These are phyloP conservation scores for Lasius fuliginosus DNA, from an alignment of 2,888 invertebrate genomes.

Conservation along the genomic window DNA sequence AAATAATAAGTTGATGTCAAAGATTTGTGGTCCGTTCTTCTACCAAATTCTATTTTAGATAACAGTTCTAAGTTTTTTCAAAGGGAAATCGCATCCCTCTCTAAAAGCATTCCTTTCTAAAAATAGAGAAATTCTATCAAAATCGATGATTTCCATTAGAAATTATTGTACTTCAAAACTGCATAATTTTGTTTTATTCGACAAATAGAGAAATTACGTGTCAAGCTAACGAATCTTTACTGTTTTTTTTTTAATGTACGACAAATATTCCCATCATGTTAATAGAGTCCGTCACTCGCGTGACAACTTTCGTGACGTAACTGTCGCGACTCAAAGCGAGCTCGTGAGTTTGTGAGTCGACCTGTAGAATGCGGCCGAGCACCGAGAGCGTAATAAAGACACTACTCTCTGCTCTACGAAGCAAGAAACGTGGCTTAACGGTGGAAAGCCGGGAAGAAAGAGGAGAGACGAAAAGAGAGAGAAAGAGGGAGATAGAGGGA, in stretches of 20 bases:
- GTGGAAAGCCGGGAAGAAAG: conserved; percentile 60
- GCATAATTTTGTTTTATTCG: neutral
- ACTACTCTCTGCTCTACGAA: conserved; percentile 76
- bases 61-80: neutral
- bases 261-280: conserved; percentile 18
- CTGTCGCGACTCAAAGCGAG: neutral
- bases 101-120: neutral
- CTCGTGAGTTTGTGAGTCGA: conserved; percentile 70
- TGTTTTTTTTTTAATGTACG: neutral
- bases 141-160: neutral
- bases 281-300: conserved; percentile 2
- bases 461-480: conserved; percentile 49
- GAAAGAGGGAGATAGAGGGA: conserved; percentile 37
- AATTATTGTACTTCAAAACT: neutral
- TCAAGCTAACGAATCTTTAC: neutral
- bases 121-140: neutral
- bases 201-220: neutral
- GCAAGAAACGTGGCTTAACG: conserved; percentile 75
- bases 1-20: neutral
- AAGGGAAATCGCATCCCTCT: neutral
- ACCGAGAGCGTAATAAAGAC: conserved; percentile 79
- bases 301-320: conserved; percentile 28
- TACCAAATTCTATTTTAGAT: neutral
- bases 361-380: conserved; percentile 79
- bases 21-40: neutral